Percentiles rank a stretch among this genome's conserved stretches.
phyloP scores from a whole-genome alignment of 2,797 vertebrate species.

The Pampus argenteus region DNA sequence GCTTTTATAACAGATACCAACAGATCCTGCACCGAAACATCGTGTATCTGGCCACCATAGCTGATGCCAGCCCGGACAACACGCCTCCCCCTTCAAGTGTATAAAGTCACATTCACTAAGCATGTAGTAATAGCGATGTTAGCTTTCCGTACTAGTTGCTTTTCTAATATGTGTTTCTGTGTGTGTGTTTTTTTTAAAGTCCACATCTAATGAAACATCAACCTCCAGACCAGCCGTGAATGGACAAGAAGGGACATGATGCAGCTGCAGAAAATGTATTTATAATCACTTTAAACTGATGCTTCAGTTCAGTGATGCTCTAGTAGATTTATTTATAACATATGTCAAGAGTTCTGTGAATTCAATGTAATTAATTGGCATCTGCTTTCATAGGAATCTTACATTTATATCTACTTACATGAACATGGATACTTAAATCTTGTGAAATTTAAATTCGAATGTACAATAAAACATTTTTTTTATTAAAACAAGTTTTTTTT shows the following conservation, averaged over 20 bases:
- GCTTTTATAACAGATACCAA: slow-evolving; percentile 87
- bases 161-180: not conserved
- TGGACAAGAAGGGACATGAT: not conserved
- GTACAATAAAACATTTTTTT: slow-evolving; percentile 1
- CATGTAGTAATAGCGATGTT: fast-evolving
- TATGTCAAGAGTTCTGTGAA: not conserved
- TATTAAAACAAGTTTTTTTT: not conserved
- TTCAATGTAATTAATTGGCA: not conserved
- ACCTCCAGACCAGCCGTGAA: slow-evolving; percentile 26
- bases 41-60: slow-evolving; percentile 95
- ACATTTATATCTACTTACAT: not conserved
- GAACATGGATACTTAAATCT: too few relatives aligned
- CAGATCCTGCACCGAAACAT: slow-evolving; percentile 97
- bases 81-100: slow-evolving; percentile 55
- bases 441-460: not conserved
- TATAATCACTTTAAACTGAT: not conserved
- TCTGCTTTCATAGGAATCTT: not conserved
- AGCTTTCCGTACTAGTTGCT: fast-evolving
- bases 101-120: not conserved
- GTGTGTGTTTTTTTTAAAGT: slow-evolving; percentile 53
- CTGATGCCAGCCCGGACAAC: slow-evolving; percentile 87
- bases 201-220: slow-evolving; percentile 16
- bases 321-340: not conserved
- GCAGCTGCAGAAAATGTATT: not conserved
- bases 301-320: not conserved